Percentiles rank a stretch among this genome's conserved stretches.
Evolutionary conservation across 2,797 vertebrate species (phyloP).

Genomic region (Mormyrus proboscirostris): DNA sequence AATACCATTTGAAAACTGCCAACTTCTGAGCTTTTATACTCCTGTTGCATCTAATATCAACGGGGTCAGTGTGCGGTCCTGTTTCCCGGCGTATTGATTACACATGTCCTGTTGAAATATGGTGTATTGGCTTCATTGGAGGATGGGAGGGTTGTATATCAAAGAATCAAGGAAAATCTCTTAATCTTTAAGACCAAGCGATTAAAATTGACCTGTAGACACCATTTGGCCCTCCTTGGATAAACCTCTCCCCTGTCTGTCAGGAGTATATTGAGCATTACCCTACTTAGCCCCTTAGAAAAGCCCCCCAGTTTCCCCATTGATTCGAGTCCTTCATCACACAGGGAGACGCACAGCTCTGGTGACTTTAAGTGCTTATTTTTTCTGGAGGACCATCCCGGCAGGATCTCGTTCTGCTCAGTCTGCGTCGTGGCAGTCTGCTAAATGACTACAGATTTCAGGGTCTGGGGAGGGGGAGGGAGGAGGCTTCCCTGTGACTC

Average conservation of each 20-base stretch:
- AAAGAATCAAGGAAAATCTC: not conserved
- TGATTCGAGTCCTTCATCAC: not conserved
- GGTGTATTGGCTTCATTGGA: not conserved
- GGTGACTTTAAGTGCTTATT: constrained; percentile 12
- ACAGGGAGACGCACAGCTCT: not conserved
- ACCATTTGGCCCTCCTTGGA: not conserved
- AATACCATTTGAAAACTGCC: not conserved
- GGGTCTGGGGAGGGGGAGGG: not conserved
- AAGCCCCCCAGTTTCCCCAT: not conserved
- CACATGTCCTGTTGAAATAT: not conserved
- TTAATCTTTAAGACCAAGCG: not conserved
- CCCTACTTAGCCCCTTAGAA: not conserved
- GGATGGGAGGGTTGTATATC: not conserved
- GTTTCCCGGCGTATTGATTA: not conserved
- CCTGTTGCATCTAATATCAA: not conserved
- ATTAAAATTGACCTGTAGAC: not conserved
- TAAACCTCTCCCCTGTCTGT: not conserved
- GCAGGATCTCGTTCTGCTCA: not conserved
- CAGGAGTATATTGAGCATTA: not conserved
- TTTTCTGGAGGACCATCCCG: not conserved
- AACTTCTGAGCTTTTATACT: not conserved
- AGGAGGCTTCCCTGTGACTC: constrained; percentile 18
- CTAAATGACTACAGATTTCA: constrained; percentile 7
- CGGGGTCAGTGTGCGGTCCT: not conserved
- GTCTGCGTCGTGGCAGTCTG: not conserved